Evolutionary conservation across 2,797 vertebrate species (phyloP).

Genomic region (Sandelia bainsii): DNA sequence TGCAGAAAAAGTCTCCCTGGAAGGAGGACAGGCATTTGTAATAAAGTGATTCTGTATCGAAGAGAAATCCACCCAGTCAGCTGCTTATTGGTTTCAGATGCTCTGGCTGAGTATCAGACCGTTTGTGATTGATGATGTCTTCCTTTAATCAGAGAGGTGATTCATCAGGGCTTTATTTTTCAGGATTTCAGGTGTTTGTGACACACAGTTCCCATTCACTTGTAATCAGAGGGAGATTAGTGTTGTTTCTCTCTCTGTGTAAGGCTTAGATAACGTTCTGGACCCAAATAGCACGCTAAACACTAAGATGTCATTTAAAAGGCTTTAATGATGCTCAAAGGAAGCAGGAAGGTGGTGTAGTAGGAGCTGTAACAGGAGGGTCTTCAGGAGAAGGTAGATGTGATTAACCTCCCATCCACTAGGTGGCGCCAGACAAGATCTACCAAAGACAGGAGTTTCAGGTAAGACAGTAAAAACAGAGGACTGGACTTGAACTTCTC

Average conservation of each 20-base stretch:
- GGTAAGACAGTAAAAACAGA: too few relatives aligned
- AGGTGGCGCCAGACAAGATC: too few relatives aligned
- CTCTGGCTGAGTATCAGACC: constrained; percentile 9
- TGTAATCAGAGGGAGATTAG: constrained; percentile 57
- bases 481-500: too few relatives aligned
- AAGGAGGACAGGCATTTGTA: constrained; percentile 52
- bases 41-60: constrained; percentile 65
- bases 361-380: too few relatives aligned
- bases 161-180: constrained; percentile 55
- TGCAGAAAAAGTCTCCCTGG: constrained; percentile 39
- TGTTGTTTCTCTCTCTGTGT: constrained; percentile 13
- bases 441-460: too few relatives aligned
- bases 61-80: constrained; percentile 44
- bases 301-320: too few relatives aligned
- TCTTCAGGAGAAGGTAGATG: too few relatives aligned
- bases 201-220: constrained; percentile 44
- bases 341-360: too few relatives aligned
- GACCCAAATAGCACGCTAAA: too few relatives aligned
- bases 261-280: not conserved
- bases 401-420: too few relatives aligned
- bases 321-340: too few relatives aligned
- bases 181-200: constrained; percentile 53
- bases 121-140: constrained; percentile 69
- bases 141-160: constrained; percentile 71
- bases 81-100: constrained; percentile 62